Base-by-base conservation (phyloP, 2,888 invertebrate genomes). In the Parnassius glacialis region DNA sequence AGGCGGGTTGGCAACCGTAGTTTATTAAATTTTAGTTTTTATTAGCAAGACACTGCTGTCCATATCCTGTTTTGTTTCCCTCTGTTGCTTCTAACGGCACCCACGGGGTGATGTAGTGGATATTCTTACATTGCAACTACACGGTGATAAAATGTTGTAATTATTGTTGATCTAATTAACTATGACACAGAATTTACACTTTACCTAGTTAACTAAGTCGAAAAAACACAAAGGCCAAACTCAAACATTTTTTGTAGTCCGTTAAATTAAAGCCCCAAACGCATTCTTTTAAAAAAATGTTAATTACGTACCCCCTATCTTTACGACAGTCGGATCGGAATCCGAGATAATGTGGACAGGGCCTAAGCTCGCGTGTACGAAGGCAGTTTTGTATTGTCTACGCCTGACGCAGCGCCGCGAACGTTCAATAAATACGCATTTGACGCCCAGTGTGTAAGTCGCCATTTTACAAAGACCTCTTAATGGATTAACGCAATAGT, bases 341-440 rank as follows among this genome's bases (percentile, higher is more conserved):
- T 65, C 51, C 56, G 48, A 62, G 70, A 70, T 70, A 68, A 54
- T 68, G 68, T 68, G 67, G 61, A 67, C 67, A 61, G 53, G 63
- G 57, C 67, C 67, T 68, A 61, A 69, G 53, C 53, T 85, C 67
- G 87, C 87, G 84, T 87, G 87, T 67, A 71, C 57, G 56, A 57
- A 61, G 71, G 79, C 79, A 79, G 79, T 85, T 84, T 74, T 71
- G 74, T 45, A 16, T 69, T 70, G 74, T 78, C 75, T 74, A 64
- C 65, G 70, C 64, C 68, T 65, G 70, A 76, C 76, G 78, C 74
- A 79, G 73, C 74, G 74, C 74, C 74, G 74, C 75, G 75, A 78
- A 82, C 75, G 78, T 69, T 74, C 75, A 80, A 85, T 84, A 85
- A 86, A 87, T 84, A 83, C 76, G 76, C 76, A 73, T 77, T 79